phyloP scores from a whole-genome alignment of 2,888 invertebrate genomes.

The Podabrus alpinus region DNA sequence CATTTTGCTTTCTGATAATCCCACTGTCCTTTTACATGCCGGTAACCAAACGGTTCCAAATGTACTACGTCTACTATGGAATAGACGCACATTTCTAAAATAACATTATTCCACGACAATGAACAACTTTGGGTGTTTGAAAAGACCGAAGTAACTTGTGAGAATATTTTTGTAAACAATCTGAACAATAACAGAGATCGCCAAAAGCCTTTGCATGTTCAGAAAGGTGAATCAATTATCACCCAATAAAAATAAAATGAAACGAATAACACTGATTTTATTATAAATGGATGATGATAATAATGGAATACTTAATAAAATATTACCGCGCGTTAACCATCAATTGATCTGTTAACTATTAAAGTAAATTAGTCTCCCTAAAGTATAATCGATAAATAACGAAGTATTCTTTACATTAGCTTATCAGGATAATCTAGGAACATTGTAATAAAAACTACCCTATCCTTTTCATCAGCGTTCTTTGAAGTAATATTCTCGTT shows the following conservation, averaged over 20 bases:
- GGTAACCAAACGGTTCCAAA: not conserved
- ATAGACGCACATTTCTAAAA: constrained; percentile 25
- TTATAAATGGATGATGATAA: not conserved
- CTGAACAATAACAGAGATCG: no score
- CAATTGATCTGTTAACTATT: not conserved
- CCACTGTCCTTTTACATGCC: constrained; percentile 14
- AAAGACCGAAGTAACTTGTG: not conserved
- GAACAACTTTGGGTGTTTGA: constrained; percentile 12
- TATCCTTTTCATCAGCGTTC: constrained; percentile 13
- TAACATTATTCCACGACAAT: constrained; percentile 36
- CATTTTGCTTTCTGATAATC: constrained; percentile 26
- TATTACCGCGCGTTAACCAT: not conserved
- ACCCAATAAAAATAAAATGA: not conserved
- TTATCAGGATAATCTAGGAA: constrained; percentile 15
- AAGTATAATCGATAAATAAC: constrained; percentile 19
- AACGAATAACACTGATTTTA: not conserved
- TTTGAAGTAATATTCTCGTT: constrained; percentile 5
- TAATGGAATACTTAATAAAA: not conserved
- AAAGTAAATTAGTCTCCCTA: constrained; percentile 11
- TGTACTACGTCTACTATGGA: no score
- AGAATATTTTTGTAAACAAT: not conserved
- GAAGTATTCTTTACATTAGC: constrained; percentile 26
- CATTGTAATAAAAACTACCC: constrained; percentile 16
- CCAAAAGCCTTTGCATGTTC: not conserved
- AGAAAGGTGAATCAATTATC: not conserved